Conservation (phyloP, 2,888 invertebrate species). For the Drosophila nigritarsus region DNA sequence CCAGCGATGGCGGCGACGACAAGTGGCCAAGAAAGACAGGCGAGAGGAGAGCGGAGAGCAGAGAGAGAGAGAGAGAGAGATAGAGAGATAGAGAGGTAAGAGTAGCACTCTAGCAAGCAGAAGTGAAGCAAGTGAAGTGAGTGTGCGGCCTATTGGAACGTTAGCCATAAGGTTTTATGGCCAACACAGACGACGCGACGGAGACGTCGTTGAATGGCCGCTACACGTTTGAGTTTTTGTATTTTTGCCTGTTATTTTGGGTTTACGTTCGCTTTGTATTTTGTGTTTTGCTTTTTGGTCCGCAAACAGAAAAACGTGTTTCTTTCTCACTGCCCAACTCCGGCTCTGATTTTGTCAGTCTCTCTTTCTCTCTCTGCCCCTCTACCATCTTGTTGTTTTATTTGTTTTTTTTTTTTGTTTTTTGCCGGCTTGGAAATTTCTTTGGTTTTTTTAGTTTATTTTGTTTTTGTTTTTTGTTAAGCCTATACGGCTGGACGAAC, state of each 20-base stretch:
- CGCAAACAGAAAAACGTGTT: slow-evolving; percentile 79
- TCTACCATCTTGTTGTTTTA: slow-evolving; percentile 13
- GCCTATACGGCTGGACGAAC: slow-evolving; percentile 30
- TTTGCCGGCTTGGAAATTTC: slow-evolving; percentile 68
- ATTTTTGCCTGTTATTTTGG: slow-evolving; percentile 31
- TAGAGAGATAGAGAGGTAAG: slow-evolving; percentile 3
- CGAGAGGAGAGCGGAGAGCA: not conserved
- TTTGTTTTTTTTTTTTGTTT: slow-evolving; percentile 19
- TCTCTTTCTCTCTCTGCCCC: not conserved
- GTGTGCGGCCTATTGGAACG: slow-evolving; percentile 75
- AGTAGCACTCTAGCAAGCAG: not conserved
- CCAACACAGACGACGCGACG: slow-evolving; percentile 46
- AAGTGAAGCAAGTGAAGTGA: slow-evolving; percentile 9
- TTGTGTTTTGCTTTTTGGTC: slow-evolving; percentile 49
- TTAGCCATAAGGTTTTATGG: slow-evolving; percentile 78
- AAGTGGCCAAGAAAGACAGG: slow-evolving; percentile 51
- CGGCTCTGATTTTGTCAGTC: slow-evolving; percentile 16
- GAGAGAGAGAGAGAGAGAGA: not conserved
- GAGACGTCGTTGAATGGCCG: slow-evolving; percentile 41
- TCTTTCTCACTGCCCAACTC: slow-evolving; percentile 52
- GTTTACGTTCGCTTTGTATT: slow-evolving; percentile 26
- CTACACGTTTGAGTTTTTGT: slow-evolving; percentile 49
- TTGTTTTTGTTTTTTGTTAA: slow-evolving; percentile 19
- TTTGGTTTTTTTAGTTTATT: slow-evolving; percentile 33
- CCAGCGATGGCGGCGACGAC: slow-evolving; percentile 45